Evolutionary conservation across 2,113 vertebrate species (phyloP), one percentile per base, ranked within the genome.

Genomic region (Sorex araneus): DNA sequence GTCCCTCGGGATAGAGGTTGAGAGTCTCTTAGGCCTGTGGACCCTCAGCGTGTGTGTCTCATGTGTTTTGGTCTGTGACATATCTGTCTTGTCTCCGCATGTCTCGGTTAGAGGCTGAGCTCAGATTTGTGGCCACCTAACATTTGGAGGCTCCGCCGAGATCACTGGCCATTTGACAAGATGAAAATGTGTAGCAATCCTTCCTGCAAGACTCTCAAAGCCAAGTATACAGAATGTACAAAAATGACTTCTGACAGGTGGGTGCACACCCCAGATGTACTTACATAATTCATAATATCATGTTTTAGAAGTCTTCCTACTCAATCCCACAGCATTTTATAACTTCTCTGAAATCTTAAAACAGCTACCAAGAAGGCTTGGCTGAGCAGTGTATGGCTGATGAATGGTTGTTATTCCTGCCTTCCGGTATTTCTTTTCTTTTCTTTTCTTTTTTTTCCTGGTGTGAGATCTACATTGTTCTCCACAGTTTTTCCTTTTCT

Each of bases 281-380:
- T 43, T 81, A 36, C 30, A 70, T 70, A 81, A 94, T 89, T 92
- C 87, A 84, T 83, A 57, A 34, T 54, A 80, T 21, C 67, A 1
- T 25, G 76, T 16, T 91, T 95, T 75, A 77, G 83, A 87, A 70
- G 82, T 63, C 70, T 73, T 89, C 71, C 32, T 69, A 18, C 73
- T 88, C n/a, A 69, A 27, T 45, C 28, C 27, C 30, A 71, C 75
- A 66, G 30, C 60, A 90, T 74, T 91, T 92, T 82, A n/a, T 84
- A 85, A 79, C 34, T 78, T 82, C 32, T 74, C 87, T 36, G 34
- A 36, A 13, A 86, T 78, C 30, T 77, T 63, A 12, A 73, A 87
- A 84, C 1, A 34, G 63, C 50, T 69, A 71, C 28, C 23, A 9
- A 90, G 47, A 64, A 87, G 21, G 27, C 21, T 36, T 30, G 74